phyloP scores from a whole-genome alignment of 2,888 invertebrate genomes.

The Pollenia angustigena region DNA sequence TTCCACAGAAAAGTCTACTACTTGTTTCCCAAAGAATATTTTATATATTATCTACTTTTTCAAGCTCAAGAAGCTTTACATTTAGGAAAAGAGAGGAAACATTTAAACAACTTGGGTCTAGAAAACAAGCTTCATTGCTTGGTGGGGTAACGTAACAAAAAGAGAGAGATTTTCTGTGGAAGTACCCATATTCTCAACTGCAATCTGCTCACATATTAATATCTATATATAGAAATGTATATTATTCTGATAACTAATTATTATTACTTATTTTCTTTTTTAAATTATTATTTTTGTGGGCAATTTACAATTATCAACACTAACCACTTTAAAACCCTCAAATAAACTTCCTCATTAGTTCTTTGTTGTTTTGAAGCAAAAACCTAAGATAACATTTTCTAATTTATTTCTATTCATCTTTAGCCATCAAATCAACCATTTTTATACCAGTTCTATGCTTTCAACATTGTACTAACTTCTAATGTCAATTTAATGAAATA shows the following conservation, averaged over 20 bases:
- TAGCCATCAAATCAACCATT: not conserved
- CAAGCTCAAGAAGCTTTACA: too few species aligned
- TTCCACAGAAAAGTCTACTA: not conserved
- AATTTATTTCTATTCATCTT: not conserved
- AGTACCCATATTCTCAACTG: too few species aligned
- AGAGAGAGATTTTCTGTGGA: too few species aligned
- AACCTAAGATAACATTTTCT: not conserved
- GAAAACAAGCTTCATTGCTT: too few species aligned
- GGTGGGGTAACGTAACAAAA: too few species aligned
- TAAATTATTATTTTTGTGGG: not conserved
- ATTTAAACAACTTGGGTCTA: too few species aligned
- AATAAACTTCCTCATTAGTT: conserved; percentile 39
- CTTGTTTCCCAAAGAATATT: not conserved
- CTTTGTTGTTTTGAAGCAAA: not conserved
- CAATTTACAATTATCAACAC: conserved; percentile 15
- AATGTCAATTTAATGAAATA: conserved; percentile 55
- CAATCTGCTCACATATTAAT: too few species aligned
- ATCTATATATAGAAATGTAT: not conserved
- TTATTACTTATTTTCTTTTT: not conserved
- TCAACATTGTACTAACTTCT: conserved; percentile 6
- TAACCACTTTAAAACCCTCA: conserved; percentile 24
- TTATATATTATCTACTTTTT: too few species aligned
- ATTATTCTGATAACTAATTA: not conserved
- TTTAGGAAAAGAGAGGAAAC: too few species aligned
- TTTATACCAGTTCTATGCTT: not conserved